These are phyloP conservation scores for Apantesis nais DNA, from an alignment of 2,888 invertebrate species.

Conservation along the genomic window DNA sequence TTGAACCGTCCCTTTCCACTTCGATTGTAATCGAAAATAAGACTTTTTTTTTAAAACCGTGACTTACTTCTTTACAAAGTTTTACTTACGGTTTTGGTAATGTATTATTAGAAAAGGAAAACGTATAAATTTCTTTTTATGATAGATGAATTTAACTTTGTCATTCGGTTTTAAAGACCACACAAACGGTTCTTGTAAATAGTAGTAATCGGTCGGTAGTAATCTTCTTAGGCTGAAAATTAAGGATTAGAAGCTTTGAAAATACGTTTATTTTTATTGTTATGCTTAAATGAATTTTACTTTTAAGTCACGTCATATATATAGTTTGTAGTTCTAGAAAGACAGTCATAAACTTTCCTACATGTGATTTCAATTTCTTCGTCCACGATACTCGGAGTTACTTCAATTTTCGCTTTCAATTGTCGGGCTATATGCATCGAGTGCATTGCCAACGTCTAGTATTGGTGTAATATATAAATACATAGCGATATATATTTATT, in stretches of 20 bases:
- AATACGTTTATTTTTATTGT: neutral
- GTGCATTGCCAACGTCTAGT: slow-evolving; percentile 68
- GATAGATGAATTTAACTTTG: slow-evolving; percentile 17
- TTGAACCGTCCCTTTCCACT: slow-evolving; percentile 70
- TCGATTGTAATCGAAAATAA: slow-evolving; percentile 58
- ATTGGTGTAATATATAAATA: slow-evolving; percentile 50
- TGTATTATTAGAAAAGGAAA: slow-evolving; percentile 6
- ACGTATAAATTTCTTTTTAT: slow-evolving; percentile 5
- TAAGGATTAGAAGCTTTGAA: neutral
- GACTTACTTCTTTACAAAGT: slow-evolving; percentile 61
- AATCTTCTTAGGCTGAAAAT: neutral
- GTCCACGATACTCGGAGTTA: slow-evolving; percentile 44
- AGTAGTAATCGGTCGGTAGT: neutral
- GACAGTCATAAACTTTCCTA: neutral
- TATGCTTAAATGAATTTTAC: slow-evolving; percentile 54
- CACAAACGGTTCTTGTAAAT: slow-evolving; percentile 28
- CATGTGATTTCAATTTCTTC: slow-evolving; percentile 65
- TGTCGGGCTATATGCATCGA: slow-evolving; percentile 55
- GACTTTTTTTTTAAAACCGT: slow-evolving; percentile 61
- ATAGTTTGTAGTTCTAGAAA: neutral
- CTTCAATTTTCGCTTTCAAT: slow-evolving; percentile 75
- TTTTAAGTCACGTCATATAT: slow-evolving; percentile 25
- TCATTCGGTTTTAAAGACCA: slow-evolving; percentile 28
- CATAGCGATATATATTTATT: slow-evolving; percentile 28
- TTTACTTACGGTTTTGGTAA: slow-evolving; percentile 37